Percentiles rank a stretch among this genome's conserved stretches.
These are phyloP conservation scores for Drosophila limbata DNA, from an alignment of 2,888 invertebrate species.

Conservation along the genomic window DNA sequence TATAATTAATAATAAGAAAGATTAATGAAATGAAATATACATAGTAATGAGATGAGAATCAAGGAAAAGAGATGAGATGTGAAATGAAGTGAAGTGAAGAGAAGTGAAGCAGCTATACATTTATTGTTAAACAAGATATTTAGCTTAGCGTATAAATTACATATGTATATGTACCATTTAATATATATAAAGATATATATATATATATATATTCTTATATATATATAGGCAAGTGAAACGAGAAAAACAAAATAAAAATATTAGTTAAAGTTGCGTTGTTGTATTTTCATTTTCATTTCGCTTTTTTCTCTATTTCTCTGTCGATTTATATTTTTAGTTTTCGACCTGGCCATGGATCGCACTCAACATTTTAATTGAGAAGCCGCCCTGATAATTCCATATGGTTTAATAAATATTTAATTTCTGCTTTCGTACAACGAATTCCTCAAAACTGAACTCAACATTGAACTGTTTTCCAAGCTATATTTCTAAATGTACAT, in stretches of 20 bases:
- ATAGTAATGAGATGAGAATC: slow-evolving; percentile 33
- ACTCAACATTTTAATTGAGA: neutral
- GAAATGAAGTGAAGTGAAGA: slow-evolving; percentile 18
- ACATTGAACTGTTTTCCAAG: slow-evolving; percentile 37
- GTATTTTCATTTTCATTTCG: slow-evolving; percentile 39
- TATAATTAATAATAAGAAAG: slow-evolving; percentile 42
- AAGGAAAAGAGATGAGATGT: slow-evolving; percentile 22
- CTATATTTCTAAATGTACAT: slow-evolving; percentile 79
- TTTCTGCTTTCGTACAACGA: slow-evolving; percentile 62
- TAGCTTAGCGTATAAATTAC: slow-evolving; percentile 76
- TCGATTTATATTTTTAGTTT: slow-evolving; percentile 27
- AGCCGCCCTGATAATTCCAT: slow-evolving; percentile 16
- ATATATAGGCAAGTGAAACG: slow-evolving; percentile 66
- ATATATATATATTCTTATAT: slow-evolving; percentile 38
- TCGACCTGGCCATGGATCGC: slow-evolving; percentile 29
- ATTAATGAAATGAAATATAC: slow-evolving; percentile 49
- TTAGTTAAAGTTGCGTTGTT: slow-evolving; percentile 69
- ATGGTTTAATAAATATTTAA: slow-evolving; percentile 9
- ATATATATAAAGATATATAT: slow-evolving; percentile 36
- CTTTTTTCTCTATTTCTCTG: slow-evolving; percentile 4
- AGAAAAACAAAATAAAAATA: slow-evolving; percentile 54
- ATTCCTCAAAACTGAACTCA: slow-evolving; percentile 40
- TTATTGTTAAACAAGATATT: slow-evolving; percentile 78
- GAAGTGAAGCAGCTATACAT: slow-evolving; percentile 66
- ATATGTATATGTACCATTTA: slow-evolving; percentile 70